phyloP scores from a whole-genome alignment of 2,797 vertebrate species.

The Lacerta viridis region DNA sequence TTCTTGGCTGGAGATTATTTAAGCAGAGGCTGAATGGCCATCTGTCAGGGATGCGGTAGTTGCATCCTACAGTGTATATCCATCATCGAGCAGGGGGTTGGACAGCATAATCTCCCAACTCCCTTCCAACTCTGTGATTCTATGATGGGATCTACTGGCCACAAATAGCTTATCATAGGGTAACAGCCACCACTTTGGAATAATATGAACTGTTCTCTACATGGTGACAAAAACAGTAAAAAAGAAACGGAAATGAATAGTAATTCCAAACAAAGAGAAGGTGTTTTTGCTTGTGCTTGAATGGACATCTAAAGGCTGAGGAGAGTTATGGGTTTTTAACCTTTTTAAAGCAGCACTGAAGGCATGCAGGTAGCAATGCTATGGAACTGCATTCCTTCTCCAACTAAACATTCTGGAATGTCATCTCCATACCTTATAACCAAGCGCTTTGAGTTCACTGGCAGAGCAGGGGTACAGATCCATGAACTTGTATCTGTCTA shows the following conservation, averaged over 20 bases:
- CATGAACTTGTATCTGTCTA: constrained; percentile 99
- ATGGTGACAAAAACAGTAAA: not conserved
- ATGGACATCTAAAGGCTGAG: not conserved
- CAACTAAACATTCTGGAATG: not conserved
- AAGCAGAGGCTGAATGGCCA: not conserved
- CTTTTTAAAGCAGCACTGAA: not conserved
- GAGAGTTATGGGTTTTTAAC: not conserved
- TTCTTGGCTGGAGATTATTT: not conserved
- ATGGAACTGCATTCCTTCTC: not conserved
- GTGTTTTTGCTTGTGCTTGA: not conserved
- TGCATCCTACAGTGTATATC: not conserved
- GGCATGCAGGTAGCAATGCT: constrained; percentile 3
- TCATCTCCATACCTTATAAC: constrained; percentile 90
- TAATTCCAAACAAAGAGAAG: not conserved
- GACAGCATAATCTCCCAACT: not conserved
- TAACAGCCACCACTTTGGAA: not conserved
- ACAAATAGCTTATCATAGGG: not conserved
- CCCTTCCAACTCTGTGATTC: not conserved
- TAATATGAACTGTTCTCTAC: not conserved
- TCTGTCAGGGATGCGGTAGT: not conserved
- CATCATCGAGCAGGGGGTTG: not conserved
- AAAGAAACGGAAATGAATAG: too few species aligned
- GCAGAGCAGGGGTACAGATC: constrained; percentile 97
- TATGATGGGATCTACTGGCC: not conserved
- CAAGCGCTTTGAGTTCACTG: constrained; percentile 97